Evolutionary conservation across 37 sponge, comb jelly and placozoan species (phyloP).

Genomic region (Mnemiopsis leidyi): DNA sequence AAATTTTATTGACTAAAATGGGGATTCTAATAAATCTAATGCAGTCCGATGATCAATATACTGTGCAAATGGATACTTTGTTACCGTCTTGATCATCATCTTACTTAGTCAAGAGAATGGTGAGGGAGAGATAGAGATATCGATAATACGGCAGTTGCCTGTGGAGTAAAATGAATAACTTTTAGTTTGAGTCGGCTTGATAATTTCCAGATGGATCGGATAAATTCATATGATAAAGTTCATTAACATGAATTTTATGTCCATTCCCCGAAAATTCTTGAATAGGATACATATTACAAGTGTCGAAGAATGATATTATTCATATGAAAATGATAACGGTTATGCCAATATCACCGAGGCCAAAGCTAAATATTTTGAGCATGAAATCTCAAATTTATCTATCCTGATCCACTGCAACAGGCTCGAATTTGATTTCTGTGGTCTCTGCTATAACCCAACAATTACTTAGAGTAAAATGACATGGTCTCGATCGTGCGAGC

Average conservation of each 20-base stretch:
- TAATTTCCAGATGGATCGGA: background rate
- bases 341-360: background rate
- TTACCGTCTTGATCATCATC: background rate
- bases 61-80: background rate
- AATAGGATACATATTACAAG: background rate
- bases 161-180: background rate
- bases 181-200: too few species aligned
- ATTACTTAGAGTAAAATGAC: too few species aligned
- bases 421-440: too few species aligned
- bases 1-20: background rate
- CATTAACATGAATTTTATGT: background rate
- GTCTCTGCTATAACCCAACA: too few species aligned
- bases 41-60: background rate
- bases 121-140: too few species aligned
- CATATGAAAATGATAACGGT: too few species aligned
- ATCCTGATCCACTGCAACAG: too few species aligned
- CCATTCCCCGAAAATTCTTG: too few species aligned
- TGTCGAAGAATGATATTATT: background rate
- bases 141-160: too few species aligned
- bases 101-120: too few species aligned
- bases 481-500: background rate
- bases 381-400: too few species aligned
- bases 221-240: background rate
- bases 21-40: background rate
- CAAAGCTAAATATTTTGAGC: background rate